phyloP scores from a whole-genome alignment of 2,113 vertebrate species.

The Carassius auratus region DNA sequence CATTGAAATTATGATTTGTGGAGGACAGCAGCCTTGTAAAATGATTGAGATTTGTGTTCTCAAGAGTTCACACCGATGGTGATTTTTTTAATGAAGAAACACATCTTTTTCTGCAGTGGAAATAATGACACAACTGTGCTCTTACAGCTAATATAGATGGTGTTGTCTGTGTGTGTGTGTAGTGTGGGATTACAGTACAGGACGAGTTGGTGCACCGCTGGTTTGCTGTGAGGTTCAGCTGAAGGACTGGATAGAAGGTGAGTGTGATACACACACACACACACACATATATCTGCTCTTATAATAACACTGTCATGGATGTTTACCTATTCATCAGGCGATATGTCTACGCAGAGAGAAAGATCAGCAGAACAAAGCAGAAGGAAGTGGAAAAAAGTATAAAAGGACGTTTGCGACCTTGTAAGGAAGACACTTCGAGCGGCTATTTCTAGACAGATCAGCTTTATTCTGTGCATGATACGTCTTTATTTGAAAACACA shows the following conservation, averaged over 20 bases:
- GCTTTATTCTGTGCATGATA: no score
- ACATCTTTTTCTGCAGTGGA: neutral
- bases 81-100: neutral
- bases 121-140: conserved; percentile 1
- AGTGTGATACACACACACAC: conserved; percentile 59
- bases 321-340: conserved; percentile 31
- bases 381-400: conserved; percentile 15
- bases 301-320: conserved; percentile 39
- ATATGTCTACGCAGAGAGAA: neutral
- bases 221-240: conserved; percentile 93
- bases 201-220: conserved; percentile 92
- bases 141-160: neutral
- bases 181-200: conserved; percentile 96
- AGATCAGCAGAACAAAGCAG: neutral
- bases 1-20: neutral
- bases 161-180: conserved; percentile 27
- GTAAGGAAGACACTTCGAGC: conserved; percentile 57
- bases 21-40: neutral
- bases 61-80: conserved; percentile 3
- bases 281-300: conserved; percentile 26
- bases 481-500: neutral
- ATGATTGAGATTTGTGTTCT: neutral
- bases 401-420: conserved; percentile 50
- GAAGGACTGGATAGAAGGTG: conserved; percentile 94
- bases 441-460: neutral